Conservation (phyloP, 2,888 invertebrate genomes). For the Drosophila kuntzei region DNA sequence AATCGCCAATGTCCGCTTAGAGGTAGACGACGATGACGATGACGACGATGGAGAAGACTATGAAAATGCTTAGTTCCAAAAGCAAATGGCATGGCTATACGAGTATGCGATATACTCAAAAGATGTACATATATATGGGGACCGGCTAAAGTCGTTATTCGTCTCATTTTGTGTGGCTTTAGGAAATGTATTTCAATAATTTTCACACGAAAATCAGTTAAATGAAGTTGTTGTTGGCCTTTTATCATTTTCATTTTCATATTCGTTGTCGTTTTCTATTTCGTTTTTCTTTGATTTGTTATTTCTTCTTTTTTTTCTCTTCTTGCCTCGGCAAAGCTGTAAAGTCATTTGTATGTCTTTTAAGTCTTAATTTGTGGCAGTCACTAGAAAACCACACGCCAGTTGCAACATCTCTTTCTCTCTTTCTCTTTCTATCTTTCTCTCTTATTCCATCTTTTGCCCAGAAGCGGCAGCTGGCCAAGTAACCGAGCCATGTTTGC, state of each 20-base stretch:
- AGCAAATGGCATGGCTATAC: constrained; percentile 37
- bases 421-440: background rate
- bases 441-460: constrained; percentile 5
- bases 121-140: constrained; percentile 13
- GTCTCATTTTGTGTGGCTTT: constrained; percentile 63
- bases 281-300: constrained; percentile 19
- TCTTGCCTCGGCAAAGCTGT: constrained; percentile 5
- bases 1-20: constrained; percentile 81
- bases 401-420: constrained; percentile 1
- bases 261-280: constrained; percentile 7
- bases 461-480: constrained; percentile 34
- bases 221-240: constrained; percentile 64
- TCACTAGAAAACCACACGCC: constrained; percentile 22
- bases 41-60: constrained; percentile 21
- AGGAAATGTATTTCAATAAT: constrained; percentile 80
- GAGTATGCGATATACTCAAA: constrained; percentile 3
- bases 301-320: constrained; percentile 12
- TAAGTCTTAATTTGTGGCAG: constrained; percentile 69
- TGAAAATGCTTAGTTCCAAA: constrained; percentile 51
- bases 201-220: constrained; percentile 77
- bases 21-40: constrained; percentile 57
- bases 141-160: constrained; percentile 42
- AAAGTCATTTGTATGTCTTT: constrained; percentile 55
- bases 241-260: constrained; percentile 1
- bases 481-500: constrained; percentile 40